Conservation (phyloP, 2,113 vertebrate species). For the Dryoscopus gambensis region DNA sequence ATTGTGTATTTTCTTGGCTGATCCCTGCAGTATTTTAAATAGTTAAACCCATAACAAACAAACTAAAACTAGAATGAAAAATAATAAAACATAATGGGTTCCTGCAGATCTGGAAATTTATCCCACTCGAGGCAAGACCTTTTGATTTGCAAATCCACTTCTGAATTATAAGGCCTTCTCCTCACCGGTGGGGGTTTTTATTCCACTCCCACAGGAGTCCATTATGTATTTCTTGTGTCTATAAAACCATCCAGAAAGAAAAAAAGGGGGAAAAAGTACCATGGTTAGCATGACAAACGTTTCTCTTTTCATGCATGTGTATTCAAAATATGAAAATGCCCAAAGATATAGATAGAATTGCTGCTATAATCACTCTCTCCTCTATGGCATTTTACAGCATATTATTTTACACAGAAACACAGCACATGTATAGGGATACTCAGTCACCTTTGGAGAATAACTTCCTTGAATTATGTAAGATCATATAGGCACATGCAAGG, state of each 20-base stretch:
- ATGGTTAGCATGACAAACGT: conserved; percentile 64
- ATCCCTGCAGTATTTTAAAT: conserved; percentile 59
- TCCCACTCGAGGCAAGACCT: conserved; percentile 65
- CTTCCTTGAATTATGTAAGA: conserved; percentile 53
- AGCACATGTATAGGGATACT: neutral
- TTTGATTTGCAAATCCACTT: conserved; percentile 73
- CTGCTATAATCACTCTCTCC: conserved; percentile 2
- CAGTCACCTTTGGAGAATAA: conserved; percentile 51
- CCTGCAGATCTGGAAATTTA: conserved; percentile 59
- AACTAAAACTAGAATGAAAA: conserved; percentile 56
- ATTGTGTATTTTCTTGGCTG: conserved; percentile 42
- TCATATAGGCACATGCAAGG: neutral
- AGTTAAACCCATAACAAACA: conserved; percentile 64
- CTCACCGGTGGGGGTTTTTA: conserved; percentile 46
- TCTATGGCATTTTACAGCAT: conserved; percentile 7
- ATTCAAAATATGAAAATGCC: conserved; percentile 55
- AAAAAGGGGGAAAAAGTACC: conserved; percentile 47
- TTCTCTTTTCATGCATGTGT: conserved; percentile 39
- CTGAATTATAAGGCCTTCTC: conserved; percentile 68
- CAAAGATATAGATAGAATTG: conserved; percentile 25
- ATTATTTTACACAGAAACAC: conserved; percentile 17
- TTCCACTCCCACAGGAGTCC: conserved; percentile 64
- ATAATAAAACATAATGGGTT: conserved; percentile 63
- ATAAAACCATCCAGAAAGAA: conserved; percentile 66
- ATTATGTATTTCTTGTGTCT: conserved; percentile 67